phyloP scores from a whole-genome alignment of 2,113 vertebrate genomes.

The Sigmodon hispidus region DNA sequence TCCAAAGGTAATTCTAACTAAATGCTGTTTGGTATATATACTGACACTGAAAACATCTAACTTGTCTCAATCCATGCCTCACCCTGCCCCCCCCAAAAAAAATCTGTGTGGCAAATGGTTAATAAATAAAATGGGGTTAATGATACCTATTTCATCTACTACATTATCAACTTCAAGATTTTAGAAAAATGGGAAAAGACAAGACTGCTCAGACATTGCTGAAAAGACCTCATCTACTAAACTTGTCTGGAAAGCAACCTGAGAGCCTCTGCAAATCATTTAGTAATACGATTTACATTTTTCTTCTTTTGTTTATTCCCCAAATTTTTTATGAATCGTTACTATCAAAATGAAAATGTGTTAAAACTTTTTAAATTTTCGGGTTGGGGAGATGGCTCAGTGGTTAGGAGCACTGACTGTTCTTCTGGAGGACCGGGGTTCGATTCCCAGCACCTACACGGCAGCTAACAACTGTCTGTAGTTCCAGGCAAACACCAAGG shows the following conservation, averaged over 20 bases:
- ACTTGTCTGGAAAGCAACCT: background rate
- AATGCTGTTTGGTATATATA: background rate
- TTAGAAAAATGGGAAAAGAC: background rate
- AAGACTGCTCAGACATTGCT: background rate
- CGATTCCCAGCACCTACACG: too few relatives aligned
- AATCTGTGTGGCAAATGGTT: background rate
- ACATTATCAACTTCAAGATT: background rate
- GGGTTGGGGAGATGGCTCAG: too few relatives aligned
- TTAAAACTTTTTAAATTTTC: background rate
- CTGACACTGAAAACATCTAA: conserved; percentile 16
- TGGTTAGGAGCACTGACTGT: too few relatives aligned
- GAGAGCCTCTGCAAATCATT: background rate
- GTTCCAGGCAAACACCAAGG: too few relatives aligned
- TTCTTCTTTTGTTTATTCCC: background rate
- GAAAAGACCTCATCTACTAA: background rate
- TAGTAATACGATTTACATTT: background rate
- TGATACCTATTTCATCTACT: background rate
- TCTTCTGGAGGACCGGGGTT: too few relatives aligned
- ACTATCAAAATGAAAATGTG: background rate
- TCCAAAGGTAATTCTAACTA: background rate
- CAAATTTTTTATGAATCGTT: background rate
- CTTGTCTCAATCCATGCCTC: background rate
- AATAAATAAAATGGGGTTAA: background rate
- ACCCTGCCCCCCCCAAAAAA: background rate
- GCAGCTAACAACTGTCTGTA: too few relatives aligned